phyloP scores from a whole-genome alignment of 2,797 vertebrate genomes.

The Sphaeramia orbicularis region DNA sequence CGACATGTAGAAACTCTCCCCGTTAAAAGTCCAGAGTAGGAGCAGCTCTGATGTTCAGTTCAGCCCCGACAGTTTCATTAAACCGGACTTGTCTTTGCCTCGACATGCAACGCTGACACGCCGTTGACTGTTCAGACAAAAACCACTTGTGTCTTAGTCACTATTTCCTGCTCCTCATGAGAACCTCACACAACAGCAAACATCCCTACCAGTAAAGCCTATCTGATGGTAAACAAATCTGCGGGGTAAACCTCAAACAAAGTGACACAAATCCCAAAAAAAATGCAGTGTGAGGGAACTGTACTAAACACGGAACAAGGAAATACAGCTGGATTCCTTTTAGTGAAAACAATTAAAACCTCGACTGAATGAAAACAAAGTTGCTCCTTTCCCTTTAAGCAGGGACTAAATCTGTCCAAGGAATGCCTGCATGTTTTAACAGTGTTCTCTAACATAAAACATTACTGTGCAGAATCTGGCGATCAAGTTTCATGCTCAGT shows the following conservation, averaged over 20 bases:
- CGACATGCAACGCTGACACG: slow-evolving; percentile 16
- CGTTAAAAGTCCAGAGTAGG: not conserved
- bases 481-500: no score
- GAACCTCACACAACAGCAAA: not conserved
- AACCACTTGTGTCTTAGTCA: not conserved
- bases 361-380: not conserved
- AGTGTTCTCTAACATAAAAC: not conserved
- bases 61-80: not conserved
- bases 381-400: not conserved
- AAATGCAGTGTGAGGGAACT: not conserved
- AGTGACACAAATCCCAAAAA: not conserved
- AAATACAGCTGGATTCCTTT: not conserved
- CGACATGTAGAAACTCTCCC: not conserved
- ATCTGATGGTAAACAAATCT: no score
- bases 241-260: no score
- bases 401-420: slow-evolving; percentile 2
- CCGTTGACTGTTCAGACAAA: not conserved
- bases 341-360: not conserved
- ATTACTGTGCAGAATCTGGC: not conserved
- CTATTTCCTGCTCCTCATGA: not conserved
- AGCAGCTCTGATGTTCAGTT: not conserved
- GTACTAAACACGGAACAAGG: not conserved
- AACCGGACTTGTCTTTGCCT: not conserved
- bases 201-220: not conserved
- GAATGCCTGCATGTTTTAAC: slow-evolving; percentile 41